phyloP scores from a whole-genome alignment of 2,797 vertebrate species.

The Cossypha niveicapilla region DNA sequence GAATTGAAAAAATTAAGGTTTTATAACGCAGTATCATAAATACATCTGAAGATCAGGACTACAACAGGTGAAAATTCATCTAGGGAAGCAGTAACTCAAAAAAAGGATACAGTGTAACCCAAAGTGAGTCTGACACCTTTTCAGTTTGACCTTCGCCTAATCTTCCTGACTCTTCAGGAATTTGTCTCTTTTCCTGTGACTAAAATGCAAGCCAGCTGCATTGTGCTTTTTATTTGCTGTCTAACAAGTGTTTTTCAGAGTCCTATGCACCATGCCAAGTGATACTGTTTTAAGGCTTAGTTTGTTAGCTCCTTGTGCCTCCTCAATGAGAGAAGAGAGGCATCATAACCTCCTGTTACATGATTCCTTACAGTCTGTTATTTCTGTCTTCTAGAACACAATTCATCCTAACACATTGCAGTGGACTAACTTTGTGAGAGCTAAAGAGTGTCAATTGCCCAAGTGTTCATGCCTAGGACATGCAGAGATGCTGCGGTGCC shows the following conservation, averaged over 20 bases:
- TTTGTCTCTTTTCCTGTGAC: background rate
- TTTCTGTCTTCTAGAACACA: background rate
- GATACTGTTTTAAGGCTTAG: background rate
- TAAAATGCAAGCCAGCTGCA: background rate
- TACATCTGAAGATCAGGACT: background rate
- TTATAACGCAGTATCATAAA: background rate
- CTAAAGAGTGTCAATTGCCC: background rate
- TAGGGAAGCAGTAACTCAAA: background rate
- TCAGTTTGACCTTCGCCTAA: background rate
- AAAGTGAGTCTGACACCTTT: background rate
- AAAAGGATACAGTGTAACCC: background rate
- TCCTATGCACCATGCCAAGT: background rate
- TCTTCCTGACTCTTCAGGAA: background rate
- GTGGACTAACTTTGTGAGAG: background rate
- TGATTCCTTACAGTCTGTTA: background rate
- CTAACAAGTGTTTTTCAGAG: background rate
- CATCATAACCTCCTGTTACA: background rate
- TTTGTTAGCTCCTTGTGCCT: background rate
- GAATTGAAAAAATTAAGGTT: background rate
- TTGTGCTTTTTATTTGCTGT: background rate
- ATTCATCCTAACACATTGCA: background rate
- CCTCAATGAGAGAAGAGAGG: background rate
- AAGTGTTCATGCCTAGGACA: background rate
- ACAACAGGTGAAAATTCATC: background rate
- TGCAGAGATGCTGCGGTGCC: background rate